Evolutionary conservation across 1,140 invertebrate species (phyloP).

Genomic region (Nasonia longicornis): DNA sequence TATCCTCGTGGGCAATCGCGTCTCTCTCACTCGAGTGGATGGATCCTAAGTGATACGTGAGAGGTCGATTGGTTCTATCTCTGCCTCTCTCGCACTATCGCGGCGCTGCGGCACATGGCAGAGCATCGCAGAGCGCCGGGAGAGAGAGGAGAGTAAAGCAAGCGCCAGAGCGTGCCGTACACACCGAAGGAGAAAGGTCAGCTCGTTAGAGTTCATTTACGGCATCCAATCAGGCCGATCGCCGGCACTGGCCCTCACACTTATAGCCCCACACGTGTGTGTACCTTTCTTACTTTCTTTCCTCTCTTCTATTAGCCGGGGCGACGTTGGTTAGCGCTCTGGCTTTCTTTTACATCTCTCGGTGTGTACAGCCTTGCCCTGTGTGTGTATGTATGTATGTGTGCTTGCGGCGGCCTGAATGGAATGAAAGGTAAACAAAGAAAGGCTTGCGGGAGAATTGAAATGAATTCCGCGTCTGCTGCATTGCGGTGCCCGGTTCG

Average conservation of each 20-base stretch:
- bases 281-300: background rate
- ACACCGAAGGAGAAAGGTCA: constrained; percentile 35
- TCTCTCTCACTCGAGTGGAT: constrained; percentile 10
- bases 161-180: constrained; percentile 19
- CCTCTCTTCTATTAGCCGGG: background rate
- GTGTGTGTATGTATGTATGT: too few species aligned
- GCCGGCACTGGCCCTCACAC: too few species aligned
- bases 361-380: background rate
- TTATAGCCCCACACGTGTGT: too few species aligned
- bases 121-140: background rate
- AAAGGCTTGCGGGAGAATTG: background rate
- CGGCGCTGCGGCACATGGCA: background rate
- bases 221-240: constrained; percentile 39
- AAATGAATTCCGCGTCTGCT: too few species aligned
- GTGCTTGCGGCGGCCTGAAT: too few species aligned
- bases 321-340: background rate
- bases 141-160: constrained; percentile 40
- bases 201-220: constrained; percentile 48
- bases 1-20: background rate
- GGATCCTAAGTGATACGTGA: constrained; percentile 47
- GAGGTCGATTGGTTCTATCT: constrained; percentile 29
- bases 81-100: background rate
- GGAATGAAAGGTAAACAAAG: background rate
- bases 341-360: background rate
- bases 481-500: too few species aligned